A percentile compares a stretch with the other conserved stretches of the same genome.
These are phyloP conservation scores for Bradynema listronoti DNA, from an alignment of 1,140 invertebrate genomes.

Conservation along the genomic window DNA sequence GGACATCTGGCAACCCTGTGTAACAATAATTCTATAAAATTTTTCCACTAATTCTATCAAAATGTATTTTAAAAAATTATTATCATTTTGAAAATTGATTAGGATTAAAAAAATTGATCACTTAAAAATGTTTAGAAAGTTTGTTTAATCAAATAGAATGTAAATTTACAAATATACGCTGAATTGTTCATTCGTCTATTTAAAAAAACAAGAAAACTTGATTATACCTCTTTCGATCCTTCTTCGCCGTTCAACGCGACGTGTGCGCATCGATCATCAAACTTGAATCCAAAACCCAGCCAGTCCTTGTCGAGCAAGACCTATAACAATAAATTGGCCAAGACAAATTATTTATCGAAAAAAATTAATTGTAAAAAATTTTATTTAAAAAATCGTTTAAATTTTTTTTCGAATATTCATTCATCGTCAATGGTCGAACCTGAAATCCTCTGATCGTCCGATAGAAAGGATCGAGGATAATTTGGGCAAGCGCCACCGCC, in stretches of 20 bases:
- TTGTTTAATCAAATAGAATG: slow-evolving; percentile 1
- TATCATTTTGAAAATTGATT: too few species aligned
- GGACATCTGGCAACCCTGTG: too few species aligned
- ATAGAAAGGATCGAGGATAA: slow-evolving; percentile 91
- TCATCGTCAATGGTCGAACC: slow-evolving; percentile 5
- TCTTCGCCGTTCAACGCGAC: slow-evolving; percentile 68
- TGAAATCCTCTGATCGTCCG: slow-evolving; percentile 60
- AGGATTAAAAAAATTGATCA: too few species aligned
- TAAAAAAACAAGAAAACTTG: too few species aligned
- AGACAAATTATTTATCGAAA: background rate
- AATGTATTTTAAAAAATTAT: too few species aligned
- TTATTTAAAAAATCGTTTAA: background rate
- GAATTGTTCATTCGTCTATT: too few species aligned
- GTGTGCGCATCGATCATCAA: slow-evolving; percentile 80
- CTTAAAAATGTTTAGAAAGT: slow-evolving; percentile 2
- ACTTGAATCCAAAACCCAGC: slow-evolving; percentile 91
- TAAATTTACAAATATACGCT: too few species aligned
- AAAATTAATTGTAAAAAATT: slow-evolving; percentile 1
- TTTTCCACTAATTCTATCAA: too few species aligned
- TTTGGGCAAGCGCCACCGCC: slow-evolving; percentile 81
- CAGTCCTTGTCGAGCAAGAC: slow-evolving; percentile 85
- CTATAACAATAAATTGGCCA: slow-evolving; percentile 17
- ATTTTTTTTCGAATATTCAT: background rate
- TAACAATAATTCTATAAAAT: too few species aligned
- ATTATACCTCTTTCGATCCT: slow-evolving; percentile 28